Conservation (phyloP, 2,888 invertebrate species). For the Sepiola atlantica region DNA sequence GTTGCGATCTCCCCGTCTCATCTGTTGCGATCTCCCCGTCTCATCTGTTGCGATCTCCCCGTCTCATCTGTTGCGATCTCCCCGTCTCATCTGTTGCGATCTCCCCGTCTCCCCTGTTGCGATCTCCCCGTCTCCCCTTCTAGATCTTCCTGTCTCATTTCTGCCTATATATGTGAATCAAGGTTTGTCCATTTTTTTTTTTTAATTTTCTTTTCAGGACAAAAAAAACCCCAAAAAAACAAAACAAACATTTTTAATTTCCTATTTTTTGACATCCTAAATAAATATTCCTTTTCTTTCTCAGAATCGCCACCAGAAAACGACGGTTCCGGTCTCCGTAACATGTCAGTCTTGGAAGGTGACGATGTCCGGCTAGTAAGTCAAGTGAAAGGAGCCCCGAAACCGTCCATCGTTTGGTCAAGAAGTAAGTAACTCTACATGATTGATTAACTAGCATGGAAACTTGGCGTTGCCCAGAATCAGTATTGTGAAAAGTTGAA, state of each 20-base stretch:
- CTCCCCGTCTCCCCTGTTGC: neutral
- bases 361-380: constrained; percentile 93
- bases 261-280: neutral
- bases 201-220: neutral
- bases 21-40: too few species aligned
- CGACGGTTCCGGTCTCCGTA: constrained; percentile 85
- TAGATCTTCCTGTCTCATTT: neutral
- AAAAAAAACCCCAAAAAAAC: too few species aligned
- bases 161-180: neutral
- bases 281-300: constrained; percentile 55
- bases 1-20: too few species aligned
- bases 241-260: too few species aligned
- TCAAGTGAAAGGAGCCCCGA: constrained; percentile 91
- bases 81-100: neutral
- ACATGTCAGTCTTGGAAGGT: constrained; percentile 92
- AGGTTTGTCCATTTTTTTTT: neutral
- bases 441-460: neutral
- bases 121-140: neutral
- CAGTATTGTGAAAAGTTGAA: too few species aligned
- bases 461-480: too few species aligned
- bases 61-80: neutral
- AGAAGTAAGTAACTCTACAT: constrained; percentile 82
- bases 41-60: too few species aligned
- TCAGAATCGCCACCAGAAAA: constrained; percentile 91
- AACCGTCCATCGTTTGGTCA: constrained; percentile 92